Percentiles rank a stretch among this genome's conserved stretches.
phyloP scores from a whole-genome alignment of 37 sponge, comb jelly and placozoan genomes.

The Aplysina aerophoba region DNA sequence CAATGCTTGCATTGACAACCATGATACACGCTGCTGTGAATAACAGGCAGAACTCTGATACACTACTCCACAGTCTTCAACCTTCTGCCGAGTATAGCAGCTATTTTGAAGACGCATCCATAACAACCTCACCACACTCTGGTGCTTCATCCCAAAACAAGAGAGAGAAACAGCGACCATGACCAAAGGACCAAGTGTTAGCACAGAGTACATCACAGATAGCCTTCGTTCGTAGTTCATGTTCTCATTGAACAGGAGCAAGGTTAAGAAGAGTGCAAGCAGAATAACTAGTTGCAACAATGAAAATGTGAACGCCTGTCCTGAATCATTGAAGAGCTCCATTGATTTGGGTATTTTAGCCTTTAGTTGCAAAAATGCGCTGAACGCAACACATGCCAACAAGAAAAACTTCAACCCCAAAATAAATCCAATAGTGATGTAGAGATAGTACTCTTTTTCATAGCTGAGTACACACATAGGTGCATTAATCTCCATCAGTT shows the following conservation, averaged over 20 bases:
- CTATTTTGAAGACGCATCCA: too few species aligned
- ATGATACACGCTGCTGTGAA: too few species aligned
- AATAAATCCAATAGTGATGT: not conserved
- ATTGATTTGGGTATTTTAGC: not conserved
- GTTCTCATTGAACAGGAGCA: not conserved
- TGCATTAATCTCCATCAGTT: too few species aligned
- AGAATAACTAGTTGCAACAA: not conserved
- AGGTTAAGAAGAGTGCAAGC: too few species aligned
- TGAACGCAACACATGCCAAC: not conserved
- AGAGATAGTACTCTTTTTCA: too few species aligned
- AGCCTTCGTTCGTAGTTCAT: too few species aligned
- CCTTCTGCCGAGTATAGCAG: too few species aligned
- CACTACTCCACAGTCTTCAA: too few species aligned
- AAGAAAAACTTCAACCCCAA: not conserved
- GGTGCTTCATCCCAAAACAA: not conserved
- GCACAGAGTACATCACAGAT: not conserved
- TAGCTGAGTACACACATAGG: too few species aligned
- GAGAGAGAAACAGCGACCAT: not conserved
- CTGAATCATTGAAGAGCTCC: slow-evolving; percentile 23
- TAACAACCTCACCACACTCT: not conserved
- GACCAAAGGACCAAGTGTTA: not conserved
- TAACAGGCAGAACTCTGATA: too few species aligned
- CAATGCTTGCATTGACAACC: too few species aligned
- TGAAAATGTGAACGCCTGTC: not conserved
- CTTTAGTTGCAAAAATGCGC: not conserved